Evolutionary conservation across 1,140 invertebrate species (phyloP), one percentile per base, ranked within the genome.

Genomic region (Popillia japonica): DNA sequence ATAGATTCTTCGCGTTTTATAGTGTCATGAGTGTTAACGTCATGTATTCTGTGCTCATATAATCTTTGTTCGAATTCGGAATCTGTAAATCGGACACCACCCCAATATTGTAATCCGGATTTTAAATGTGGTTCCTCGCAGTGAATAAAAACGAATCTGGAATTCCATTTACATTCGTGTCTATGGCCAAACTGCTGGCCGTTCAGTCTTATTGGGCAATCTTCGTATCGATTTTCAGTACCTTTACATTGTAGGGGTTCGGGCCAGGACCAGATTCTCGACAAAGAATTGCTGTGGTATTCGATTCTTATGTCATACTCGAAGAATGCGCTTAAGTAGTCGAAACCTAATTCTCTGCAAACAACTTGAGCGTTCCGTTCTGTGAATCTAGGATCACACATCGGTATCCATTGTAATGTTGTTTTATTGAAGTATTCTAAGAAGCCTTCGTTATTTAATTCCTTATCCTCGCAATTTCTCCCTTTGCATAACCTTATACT

Each of bases 341-440:
- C 94, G 82, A 94, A 93, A 17, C 97, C 96, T n/a, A 99, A 86
- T 85, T 99, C 95, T 22, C 95, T 90, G 85, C 98, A 99, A 0
- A 98, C 96, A 0, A 99, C 96, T 89, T 97, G 93, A 3, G 96
- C 96, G 86, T 98, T 98, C 83, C 96, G 89, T 85, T 98, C 95
- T 0, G 96, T 98, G 85, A 99, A 99, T 77, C 96, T 90, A 72
- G 91, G 90, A 89, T 99, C 98, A 87, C 99, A 99, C 85, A 99
- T 93, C 0, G 98, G 96, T 48, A 98, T 95, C 96, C 97, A 99
- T 86, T 99, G 96, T 9, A 96, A 87, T 0, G 97, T 98, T 4
- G 98, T 99, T 76, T 89, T 90, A 86, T 99, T 99, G 85, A 96
- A 99, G 82, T 98, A 94, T 88, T 99, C 96, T 41, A 99, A 87